Percentiles rank a stretch among this genome's conserved stretches.
These are phyloP conservation scores for Hemicordylus capensis DNA, from an alignment of 2,113 vertebrate genomes.

Conservation along the genomic window DNA sequence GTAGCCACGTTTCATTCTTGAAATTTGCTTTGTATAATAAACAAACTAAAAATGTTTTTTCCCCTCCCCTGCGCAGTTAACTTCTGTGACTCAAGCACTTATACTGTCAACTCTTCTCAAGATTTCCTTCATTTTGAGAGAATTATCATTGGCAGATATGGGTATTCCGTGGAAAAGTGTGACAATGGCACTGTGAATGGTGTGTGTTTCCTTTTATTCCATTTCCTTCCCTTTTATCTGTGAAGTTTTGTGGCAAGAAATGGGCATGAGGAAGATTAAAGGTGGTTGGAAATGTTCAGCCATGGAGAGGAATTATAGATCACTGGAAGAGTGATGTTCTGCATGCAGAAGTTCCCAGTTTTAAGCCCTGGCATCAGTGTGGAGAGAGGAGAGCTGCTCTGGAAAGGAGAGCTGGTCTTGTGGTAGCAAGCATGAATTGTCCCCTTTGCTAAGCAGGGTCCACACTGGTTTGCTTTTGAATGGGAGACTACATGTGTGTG, in stretches of 20 bases:
- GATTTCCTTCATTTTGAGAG: slow-evolving; percentile 30
- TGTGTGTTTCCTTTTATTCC: slow-evolving; percentile 38
- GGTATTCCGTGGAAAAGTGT: slow-evolving; percentile 53
- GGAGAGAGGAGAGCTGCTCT: no score
- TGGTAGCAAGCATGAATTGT: no score
- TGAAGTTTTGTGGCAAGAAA: background rate
- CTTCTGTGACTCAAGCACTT: slow-evolving; percentile 60
- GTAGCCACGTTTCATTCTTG: background rate
- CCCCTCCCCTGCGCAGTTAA: slow-evolving; percentile 55
- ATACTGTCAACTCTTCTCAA: slow-evolving; percentile 4
- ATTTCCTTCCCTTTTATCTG: background rate
- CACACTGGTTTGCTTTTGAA: no score
- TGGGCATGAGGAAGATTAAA: background rate
- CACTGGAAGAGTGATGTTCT: no score
- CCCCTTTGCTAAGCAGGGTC: no score
- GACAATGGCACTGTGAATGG: slow-evolving; percentile 29
- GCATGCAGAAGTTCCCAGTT: no score
- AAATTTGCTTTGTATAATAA: slow-evolving; percentile 19
- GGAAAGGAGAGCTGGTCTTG: no score
- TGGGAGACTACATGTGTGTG: no score
- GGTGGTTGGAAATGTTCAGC: no score
- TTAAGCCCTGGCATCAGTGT: no score
- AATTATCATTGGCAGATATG: slow-evolving; percentile 57
- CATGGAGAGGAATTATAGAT: no score
- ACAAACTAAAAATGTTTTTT: background rate